Evolutionary conservation across 2,113 vertebrate species (phyloP).

Genomic region (Leptobrachium ailaonicum): DNA sequence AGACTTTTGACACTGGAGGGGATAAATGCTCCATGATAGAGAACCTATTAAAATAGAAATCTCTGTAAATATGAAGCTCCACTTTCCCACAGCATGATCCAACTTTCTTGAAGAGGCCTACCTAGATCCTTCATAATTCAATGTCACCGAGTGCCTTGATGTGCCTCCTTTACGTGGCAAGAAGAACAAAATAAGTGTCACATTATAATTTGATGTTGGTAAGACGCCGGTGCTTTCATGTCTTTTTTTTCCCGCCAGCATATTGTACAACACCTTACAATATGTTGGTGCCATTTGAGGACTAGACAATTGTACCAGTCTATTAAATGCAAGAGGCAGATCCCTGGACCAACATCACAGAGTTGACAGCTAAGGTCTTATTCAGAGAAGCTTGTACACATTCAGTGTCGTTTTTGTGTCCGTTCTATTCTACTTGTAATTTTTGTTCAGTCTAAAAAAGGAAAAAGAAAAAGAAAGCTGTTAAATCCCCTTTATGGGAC

Average conservation of each 20-base stretch:
- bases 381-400: slow-evolving; percentile 90
- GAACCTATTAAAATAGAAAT: neutral
- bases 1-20: neutral
- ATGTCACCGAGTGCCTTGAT: too few species aligned
- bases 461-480: slow-evolving; percentile 94
- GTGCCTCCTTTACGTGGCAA: too few species aligned
- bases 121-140: too few species aligned
- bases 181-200: too few species aligned
- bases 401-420: slow-evolving; percentile 81
- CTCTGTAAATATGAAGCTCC: too few species aligned
- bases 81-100: too few species aligned
- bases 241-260: neutral
- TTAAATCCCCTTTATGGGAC: slow-evolving; percentile 95
- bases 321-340: slow-evolving; percentile 30
- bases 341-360: slow-evolving; percentile 69
- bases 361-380: slow-evolving; percentile 89
- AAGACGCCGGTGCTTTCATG: too few species aligned
- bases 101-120: too few species aligned
- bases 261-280: neutral
- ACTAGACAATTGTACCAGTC: neutral
- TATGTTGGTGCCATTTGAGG: slow-evolving; percentile 10
- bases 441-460: slow-evolving; percentile 76
- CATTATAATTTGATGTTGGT: too few species aligned
- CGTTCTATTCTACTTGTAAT: slow-evolving; percentile 76
- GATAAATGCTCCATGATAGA: neutral